A percentile compares a stretch with the other conserved stretches of the same genome.
Conservation (phyloP, 2,888 invertebrate genomes). For the Melipona bicolor region DNA sequence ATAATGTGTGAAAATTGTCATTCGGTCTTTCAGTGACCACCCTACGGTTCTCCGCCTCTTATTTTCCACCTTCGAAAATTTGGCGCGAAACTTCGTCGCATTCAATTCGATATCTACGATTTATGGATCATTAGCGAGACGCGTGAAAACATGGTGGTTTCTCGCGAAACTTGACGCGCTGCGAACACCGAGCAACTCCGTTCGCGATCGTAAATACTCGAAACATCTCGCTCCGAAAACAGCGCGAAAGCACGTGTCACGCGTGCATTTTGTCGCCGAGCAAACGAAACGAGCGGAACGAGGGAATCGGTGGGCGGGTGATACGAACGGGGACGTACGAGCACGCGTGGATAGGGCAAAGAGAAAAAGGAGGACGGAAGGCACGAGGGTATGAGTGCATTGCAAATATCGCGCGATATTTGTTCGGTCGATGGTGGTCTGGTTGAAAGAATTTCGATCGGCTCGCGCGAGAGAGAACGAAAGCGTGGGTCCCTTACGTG, state of each 20-base stretch:
- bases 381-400: conserved; percentile 59
- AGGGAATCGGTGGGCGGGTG: neutral
- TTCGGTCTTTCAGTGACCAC: too few species aligned
- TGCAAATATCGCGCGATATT: conserved; percentile 68
- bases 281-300: conserved; percentile 3
- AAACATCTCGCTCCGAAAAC: neutral
- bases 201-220: neutral
- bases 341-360: neutral
- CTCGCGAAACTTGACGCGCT: too few species aligned
- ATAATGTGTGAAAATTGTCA: too few species aligned
- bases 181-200: neutral
- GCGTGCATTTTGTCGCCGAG: conserved; percentile 9
- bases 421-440: conserved; percentile 63
- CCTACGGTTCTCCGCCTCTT: too few species aligned
- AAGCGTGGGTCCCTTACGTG: neutral
- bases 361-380: conserved; percentile 27
- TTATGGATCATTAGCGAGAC: neutral
- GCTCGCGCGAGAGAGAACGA: conserved; percentile 34
- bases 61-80: too few species aligned
- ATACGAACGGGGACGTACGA: neutral
- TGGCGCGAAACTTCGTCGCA: too few species aligned
- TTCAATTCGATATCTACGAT: too few species aligned
- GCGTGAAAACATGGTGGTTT: neutral
- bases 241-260: too few species aligned
- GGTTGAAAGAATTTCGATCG: conserved; percentile 62